A percentile compares a stretch with the other conserved stretches of the same genome.
These are phyloP conservation scores for Prochilodus magdalenae DNA, from an alignment of 2,113 vertebrate genomes.

Conservation along the genomic window DNA sequence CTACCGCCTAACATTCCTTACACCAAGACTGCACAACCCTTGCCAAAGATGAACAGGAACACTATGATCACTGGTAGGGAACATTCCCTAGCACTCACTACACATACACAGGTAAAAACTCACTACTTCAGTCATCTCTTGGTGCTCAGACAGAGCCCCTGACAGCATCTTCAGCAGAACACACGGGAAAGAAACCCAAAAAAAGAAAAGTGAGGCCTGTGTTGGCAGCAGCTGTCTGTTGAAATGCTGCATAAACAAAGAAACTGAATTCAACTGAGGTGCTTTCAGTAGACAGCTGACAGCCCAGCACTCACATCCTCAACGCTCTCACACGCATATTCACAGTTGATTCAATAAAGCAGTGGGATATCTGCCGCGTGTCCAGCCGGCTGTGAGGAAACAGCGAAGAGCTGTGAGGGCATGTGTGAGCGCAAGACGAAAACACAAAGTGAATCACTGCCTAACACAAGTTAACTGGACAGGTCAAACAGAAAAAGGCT, in stretches of 20 bases:
- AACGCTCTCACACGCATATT: constrained; percentile 38
- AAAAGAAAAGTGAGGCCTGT: constrained; percentile 14
- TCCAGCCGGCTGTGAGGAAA: constrained; percentile 26
- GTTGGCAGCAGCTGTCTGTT: constrained; percentile 28
- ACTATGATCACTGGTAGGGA: not conserved
- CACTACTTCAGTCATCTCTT: not conserved
- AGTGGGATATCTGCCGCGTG: constrained; percentile 9
- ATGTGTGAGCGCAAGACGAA: not conserved
- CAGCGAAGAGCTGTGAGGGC: not conserved
- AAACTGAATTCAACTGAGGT: constrained; percentile 34
- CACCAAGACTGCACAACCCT: not conserved
- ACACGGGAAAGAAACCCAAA: not conserved
- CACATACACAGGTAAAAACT: not conserved
- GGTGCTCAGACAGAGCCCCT: not conserved
- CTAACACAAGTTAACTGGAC: not conserved
- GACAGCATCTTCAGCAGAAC: not conserved
- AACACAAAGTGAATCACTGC: constrained; percentile 1
- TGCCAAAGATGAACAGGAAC: not conserved
- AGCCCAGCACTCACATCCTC: constrained; percentile 23
- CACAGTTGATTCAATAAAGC: constrained; percentile 36
- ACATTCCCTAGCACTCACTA: not conserved
- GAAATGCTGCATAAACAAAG: constrained; percentile 42
- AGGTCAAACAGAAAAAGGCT: not conserved
- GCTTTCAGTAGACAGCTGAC: constrained; percentile 21
- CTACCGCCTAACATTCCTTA: no score